phyloP scores from a whole-genome alignment of 2,888 invertebrate genomes.

The Nomada ruficornis region DNA sequence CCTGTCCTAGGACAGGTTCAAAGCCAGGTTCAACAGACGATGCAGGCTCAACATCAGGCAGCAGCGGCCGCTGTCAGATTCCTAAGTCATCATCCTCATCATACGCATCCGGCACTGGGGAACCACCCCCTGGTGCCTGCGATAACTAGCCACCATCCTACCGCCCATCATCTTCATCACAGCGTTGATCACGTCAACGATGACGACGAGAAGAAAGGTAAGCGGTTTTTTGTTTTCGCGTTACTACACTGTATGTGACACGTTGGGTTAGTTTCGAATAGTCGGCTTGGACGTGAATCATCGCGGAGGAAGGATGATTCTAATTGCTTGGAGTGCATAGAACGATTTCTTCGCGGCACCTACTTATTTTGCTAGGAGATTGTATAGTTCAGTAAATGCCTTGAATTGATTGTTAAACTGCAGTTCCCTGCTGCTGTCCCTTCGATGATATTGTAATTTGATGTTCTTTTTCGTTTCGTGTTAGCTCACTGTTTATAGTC shows the following conservation, averaged over 20 bases:
- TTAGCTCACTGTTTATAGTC: no score
- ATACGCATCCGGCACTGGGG: slow-evolving; percentile 80
- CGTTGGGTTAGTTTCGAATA: not conserved
- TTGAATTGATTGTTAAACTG: no score
- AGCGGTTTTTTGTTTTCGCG: slow-evolving; percentile 38
- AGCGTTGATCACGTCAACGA: slow-evolving; percentile 79
- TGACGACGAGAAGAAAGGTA: slow-evolving; percentile 83
- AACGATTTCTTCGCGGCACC: no score
- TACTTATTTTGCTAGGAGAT: no score
- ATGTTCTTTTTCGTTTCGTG: no score
- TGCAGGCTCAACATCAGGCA: slow-evolving; percentile 81
- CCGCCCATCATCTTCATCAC: slow-evolving; percentile 80
- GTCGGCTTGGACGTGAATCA: not conserved
- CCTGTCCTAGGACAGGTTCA: slow-evolving; percentile 82
- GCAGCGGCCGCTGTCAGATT: slow-evolving; percentile 80
- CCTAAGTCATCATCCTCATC: slow-evolving; percentile 82
- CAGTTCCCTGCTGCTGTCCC: no score
- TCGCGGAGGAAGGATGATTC: not conserved
- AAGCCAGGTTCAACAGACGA: slow-evolving; percentile 81
- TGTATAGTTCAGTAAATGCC: no score
- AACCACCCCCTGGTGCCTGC: slow-evolving; percentile 81
- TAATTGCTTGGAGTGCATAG: no score
- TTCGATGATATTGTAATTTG: no score
- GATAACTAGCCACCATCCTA: slow-evolving; percentile 79
- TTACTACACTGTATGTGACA: not conserved